Evolutionary conservation across 2,888 invertebrate species (phyloP).

Genomic region (Tetanocera ferruginea): DNA sequence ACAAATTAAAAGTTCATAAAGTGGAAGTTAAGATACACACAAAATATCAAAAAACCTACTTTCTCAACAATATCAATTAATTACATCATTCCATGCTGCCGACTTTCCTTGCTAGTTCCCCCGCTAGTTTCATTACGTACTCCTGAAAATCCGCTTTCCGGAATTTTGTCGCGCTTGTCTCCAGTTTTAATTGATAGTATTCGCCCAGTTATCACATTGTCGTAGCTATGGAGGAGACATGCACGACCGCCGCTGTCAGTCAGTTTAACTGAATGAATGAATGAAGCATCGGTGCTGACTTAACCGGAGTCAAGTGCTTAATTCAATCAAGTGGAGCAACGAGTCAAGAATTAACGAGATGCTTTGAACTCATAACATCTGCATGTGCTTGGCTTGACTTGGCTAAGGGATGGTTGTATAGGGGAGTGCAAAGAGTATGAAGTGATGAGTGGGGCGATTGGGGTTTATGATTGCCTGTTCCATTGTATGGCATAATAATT

Average conservation of each 20-base stretch:
- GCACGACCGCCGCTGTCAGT: background rate
- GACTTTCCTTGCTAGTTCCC: too few species aligned
- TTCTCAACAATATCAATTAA: too few species aligned
- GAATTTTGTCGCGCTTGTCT: constrained; percentile 2
- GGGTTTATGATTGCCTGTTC: too few species aligned
- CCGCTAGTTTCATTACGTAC: too few species aligned
- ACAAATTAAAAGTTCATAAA: too few species aligned
- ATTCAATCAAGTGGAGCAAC: constrained; percentile 32
- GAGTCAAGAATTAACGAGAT: constrained; percentile 30
- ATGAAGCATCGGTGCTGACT: background rate
- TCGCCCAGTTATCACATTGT: constrained; percentile 13
- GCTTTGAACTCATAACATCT: constrained; percentile 9
- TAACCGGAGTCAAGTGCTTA: constrained; percentile 36
- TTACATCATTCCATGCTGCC: too few species aligned
- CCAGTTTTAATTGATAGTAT: constrained; percentile 13
- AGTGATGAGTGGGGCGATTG: background rate
- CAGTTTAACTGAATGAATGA: background rate
- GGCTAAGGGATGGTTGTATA: background rate
- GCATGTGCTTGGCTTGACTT: background rate
- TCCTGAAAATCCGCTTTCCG: background rate
- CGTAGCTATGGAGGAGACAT: background rate
- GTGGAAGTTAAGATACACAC: too few species aligned
- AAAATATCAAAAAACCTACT: too few species aligned
- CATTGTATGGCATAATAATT: too few species aligned
- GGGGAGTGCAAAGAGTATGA: background rate